Conservation (phyloP, 2,888 invertebrate genomes). For the Chrysomela aeneicollis region DNA sequence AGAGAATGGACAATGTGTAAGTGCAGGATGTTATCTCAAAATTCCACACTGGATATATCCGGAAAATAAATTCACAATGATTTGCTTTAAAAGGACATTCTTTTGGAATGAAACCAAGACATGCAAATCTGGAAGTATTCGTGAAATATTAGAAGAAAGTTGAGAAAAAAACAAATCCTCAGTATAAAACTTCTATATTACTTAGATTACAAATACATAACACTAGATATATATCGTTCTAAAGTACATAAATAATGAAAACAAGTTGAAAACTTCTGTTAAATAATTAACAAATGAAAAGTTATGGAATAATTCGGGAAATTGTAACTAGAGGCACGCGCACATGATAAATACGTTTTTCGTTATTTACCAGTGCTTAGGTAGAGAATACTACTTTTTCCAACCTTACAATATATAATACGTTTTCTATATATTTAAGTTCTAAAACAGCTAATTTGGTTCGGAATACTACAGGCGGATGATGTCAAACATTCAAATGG, state of each 20-base stretch:
- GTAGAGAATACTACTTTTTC: constrained; percentile 31
- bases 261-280: constrained; percentile 39
- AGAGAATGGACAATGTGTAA: too few species aligned
- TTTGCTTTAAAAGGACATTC: too few species aligned
- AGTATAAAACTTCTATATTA: constrained; percentile 41
- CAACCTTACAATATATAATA: constrained; percentile 52
- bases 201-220: constrained; percentile 42
- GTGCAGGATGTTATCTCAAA: too few species aligned
- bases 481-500: not conserved
- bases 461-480: constrained; percentile 34
- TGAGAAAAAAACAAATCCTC: constrained; percentile 10
- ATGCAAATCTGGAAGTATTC: too few species aligned
- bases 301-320: constrained; percentile 18
- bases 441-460: constrained; percentile 38
- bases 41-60: too few species aligned
- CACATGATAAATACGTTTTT: constrained; percentile 42
- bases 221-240: constrained; percentile 42
- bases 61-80: too few species aligned
- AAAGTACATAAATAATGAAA: constrained; percentile 43
- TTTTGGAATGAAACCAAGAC: too few species aligned
- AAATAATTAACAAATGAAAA: constrained; percentile 27
- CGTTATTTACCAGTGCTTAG: constrained; percentile 46
- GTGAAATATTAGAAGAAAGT: too few species aligned
- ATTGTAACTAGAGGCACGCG: constrained; percentile 32
- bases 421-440: constrained; percentile 51